Conservation (phyloP, 1,140 invertebrate genomes). For the Brachionus rubens region DNA sequence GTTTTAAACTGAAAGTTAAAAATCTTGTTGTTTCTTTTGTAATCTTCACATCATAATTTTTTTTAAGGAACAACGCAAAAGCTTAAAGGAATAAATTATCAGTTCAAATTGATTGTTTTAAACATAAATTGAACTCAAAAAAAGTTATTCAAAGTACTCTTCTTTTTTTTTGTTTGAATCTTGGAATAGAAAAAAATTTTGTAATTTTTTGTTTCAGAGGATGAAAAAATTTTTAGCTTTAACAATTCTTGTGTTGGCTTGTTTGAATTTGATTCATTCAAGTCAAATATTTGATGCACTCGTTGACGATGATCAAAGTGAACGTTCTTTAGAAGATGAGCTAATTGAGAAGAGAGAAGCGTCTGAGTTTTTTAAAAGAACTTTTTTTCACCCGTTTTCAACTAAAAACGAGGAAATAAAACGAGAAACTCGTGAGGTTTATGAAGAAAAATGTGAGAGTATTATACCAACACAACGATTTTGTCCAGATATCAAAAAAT, state of each 20-base stretch:
- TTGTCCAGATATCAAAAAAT: conserved; percentile 43
- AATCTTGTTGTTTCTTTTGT: background rate
- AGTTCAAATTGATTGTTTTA: background rate
- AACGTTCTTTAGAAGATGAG: conserved; percentile 21
- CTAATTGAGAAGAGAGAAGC: conserved; percentile 34
- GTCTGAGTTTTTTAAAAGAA: conserved; percentile 26
- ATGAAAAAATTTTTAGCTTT: conserved; percentile 15
- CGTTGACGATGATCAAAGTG: background rate
- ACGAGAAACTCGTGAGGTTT: conserved; percentile 40
- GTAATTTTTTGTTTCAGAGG: too few relatives aligned
- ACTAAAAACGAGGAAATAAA: conserved; percentile 45
- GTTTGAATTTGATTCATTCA: background rate
- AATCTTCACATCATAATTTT: background rate
- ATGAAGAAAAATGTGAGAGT: conserved; percentile 24
- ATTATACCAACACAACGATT: conserved; percentile 10
- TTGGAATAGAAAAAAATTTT: background rate
- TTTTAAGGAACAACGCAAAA: background rate
- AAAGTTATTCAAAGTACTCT: too few relatives aligned
- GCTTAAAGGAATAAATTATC: conserved; percentile 15
- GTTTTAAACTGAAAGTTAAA: background rate
- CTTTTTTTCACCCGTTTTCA: conserved; percentile 39
- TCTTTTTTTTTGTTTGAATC: background rate
- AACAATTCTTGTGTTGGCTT: background rate
- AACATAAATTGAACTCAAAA: conserved; percentile 11
- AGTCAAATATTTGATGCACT: background rate